phyloP scores from a whole-genome alignment of 2,888 invertebrate species.

The Chrysotoxum bicinctum region DNA sequence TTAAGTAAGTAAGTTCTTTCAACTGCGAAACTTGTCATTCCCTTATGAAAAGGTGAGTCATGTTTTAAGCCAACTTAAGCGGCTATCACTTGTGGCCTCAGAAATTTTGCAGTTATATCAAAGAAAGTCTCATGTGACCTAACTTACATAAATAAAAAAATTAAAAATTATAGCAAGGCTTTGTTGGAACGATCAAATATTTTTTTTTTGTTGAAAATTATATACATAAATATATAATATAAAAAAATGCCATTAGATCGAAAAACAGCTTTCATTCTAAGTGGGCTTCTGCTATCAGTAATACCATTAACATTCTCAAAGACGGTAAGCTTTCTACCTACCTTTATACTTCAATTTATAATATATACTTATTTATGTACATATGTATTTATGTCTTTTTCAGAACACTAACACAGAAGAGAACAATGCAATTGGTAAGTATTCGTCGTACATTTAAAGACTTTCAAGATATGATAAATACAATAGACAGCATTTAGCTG shows the following conservation, averaged over 20 bases:
- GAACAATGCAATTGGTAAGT: constrained; percentile 4
- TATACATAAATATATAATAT: neutral
- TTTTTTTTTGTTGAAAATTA: neutral
- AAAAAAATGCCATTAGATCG: neutral
- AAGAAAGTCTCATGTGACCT: too few species aligned
- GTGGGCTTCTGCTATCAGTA: neutral
- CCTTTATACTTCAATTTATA: neutral
- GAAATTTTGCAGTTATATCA: too few species aligned
- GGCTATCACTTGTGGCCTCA: too few species aligned
- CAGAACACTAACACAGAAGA: neutral
- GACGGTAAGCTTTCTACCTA: constrained; percentile 35
- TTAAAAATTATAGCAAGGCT: neutral
- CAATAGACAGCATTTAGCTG: too few species aligned
- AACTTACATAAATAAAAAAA: neutral
- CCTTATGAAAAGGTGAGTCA: too few species aligned
- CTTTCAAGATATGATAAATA: neutral
- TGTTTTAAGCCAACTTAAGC: too few species aligned
- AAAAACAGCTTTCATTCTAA: neutral
- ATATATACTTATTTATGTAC: neutral
- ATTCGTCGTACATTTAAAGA: neutral
- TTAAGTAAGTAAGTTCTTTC: too few species aligned
- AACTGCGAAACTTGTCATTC: too few species aligned
- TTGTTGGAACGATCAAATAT: neutral
- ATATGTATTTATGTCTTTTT: neutral
- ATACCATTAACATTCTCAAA: neutral